Base-by-base conservation (phyloP, 2,797 vertebrate species). In the Pithecia hirsuta region DNA sequence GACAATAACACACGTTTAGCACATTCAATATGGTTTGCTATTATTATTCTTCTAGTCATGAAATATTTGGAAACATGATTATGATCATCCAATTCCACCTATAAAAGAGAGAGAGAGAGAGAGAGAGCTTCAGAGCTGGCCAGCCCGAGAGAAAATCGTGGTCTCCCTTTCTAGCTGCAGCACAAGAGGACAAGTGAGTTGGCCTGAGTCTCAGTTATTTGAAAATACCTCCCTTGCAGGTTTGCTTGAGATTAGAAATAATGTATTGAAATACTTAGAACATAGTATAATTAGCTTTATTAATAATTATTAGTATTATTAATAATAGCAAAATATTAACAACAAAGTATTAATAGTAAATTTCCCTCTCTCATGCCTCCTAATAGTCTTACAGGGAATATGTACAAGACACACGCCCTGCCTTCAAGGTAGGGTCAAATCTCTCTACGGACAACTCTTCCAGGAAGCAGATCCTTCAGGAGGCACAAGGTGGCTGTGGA, bases 51-150 rank as follows among this genome's bases (percentile, higher is more conserved):
- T 64, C 89, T 24, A 91, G 28, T 84, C 48, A 33, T 12, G 76
- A 95, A 81, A 89, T 75, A 85, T 67, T 83, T 93, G 90, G 41
- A 94, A 87, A 81, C 14, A 82, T 46, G 50, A 72, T n/a, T 24
- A 44, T 26, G 26, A 82, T 59, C 72, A 95, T 75, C 81, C 44
- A 80, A 50, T 76, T 87, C 9, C 78, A 78, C 33, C 78, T 61
- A 82, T 61, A 79, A 50, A 59, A 87, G 30, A 15, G 33, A 24
- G 11, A 5, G 24, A 15, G 70, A 78, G 59, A 12, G 55, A 22
- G 7, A 14, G 30, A 26, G 57, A 4, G 19, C 33, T 28, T 74
- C 50, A 82, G 41, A 28, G 52, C 30, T 36, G 44, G 33, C 11
- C 57, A 72, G 44, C 36, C 57, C 0, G 12, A 10, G 11, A 94